These are phyloP conservation scores for Psophia crepitans DNA, from an alignment of 2,113 vertebrate genomes.

Conservation along the genomic window DNA sequence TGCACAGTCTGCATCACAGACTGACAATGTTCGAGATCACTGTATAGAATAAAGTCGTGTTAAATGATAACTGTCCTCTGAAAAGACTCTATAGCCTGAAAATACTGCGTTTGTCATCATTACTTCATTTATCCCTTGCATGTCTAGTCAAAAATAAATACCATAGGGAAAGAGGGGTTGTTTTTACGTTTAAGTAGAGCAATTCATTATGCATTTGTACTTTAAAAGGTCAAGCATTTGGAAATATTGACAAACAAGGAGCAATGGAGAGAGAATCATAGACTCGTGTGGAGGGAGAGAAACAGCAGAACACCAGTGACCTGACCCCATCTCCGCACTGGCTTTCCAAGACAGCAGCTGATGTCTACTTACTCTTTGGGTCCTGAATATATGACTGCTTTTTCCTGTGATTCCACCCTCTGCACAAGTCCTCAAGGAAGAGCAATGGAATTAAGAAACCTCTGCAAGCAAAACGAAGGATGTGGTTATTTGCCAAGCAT, in stretches of 20 bases:
- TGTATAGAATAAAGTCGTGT: background rate
- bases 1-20: background rate
- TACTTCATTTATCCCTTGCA: background rate
- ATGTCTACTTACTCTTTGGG: background rate
- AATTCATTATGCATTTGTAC: background rate
- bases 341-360: background rate
- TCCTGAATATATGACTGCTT: rapidly evolving
- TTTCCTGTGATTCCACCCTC: background rate
- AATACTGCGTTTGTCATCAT: background rate
- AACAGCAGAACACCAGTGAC: background rate
- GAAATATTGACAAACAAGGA: background rate
- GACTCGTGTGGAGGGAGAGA: background rate
- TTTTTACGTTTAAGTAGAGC: background rate
- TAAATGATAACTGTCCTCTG: background rate
- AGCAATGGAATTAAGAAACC: background rate
- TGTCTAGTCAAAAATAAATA: background rate
- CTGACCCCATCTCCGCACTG: background rate
- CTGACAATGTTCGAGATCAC: background rate
- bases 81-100: background rate
- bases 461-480: background rate
- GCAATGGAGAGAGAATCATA: background rate
- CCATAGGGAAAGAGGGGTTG: background rate
- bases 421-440: background rate
- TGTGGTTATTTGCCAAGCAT: background rate
- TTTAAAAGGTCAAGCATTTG: background rate